Evolutionary conservation across 1,140 invertebrate genomes (phyloP), one percentile per base, ranked within the genome.

Genomic region (Tetragonula clypearis): DNA sequence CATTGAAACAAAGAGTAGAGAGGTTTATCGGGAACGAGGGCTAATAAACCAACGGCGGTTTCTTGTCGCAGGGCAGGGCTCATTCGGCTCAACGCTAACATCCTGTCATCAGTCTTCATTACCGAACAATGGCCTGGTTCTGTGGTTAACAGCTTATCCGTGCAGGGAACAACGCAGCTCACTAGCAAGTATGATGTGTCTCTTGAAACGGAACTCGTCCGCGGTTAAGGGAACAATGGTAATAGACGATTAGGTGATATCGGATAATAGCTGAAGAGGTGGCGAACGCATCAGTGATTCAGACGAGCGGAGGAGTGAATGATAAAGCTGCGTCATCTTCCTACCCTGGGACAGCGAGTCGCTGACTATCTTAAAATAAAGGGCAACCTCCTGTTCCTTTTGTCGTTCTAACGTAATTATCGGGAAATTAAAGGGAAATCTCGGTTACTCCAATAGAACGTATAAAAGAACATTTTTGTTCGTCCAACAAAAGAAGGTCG

Each of bases 1-100:
- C 90, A 86, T 79, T 87, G 86, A 87, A 93, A 93, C 91, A 92
- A 90, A 91, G 91, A 91, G 88, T 91, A 84, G 90, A 84, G 90
- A 88, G 86, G 88, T 89, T 92, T 89, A 92, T 90, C 90, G 90
- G 84, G 86, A 91, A 91, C 90, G 92, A 90, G 90, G 85, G 90
- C 92, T 92, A 94, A 93, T 94, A 94, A 93, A 93, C 92, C 91
- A 90, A 91, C 91, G 90, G 86, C 87, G 89, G 88, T 91, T 93
- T 93, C 93, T 93, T 94, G 90, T 89, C 77, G 78, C 89, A 19
- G 73, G 73, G 73, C 79, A 88, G 88, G 76, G 88, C 89, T 91
- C 88, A 87, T 92, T 93, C 87, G 89, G 83, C 84, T 83, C 87
- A 81, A 77, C 72, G 79, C 81, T 91, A 86, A 91, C 88, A 91